Evolutionary conservation across 2,113 vertebrate genomes (phyloP).

Genomic region (Mesoclemmys tuberculata): DNA sequence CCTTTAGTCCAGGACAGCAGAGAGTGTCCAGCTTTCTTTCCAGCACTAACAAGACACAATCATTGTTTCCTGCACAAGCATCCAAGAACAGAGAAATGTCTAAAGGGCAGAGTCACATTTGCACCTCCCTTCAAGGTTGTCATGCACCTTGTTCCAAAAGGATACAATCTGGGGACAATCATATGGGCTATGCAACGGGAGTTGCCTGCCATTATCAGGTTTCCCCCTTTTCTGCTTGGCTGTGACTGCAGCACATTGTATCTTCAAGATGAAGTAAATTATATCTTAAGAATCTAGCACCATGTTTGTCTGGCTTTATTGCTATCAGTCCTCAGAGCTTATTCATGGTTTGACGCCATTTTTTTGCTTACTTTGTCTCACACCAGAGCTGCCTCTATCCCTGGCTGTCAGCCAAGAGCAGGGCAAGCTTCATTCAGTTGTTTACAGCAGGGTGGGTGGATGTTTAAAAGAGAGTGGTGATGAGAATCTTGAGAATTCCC

Average conservation of each 20-base stretch:
- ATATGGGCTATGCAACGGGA: neutral
- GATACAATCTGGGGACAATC: neutral
- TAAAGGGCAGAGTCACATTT: neutral
- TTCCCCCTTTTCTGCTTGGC: neutral
- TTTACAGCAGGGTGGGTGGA: conserved; percentile 45
- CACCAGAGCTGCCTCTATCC: neutral
- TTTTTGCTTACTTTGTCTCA: conserved; percentile 28
- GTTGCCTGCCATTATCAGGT: neutral
- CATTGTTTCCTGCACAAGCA: neutral
- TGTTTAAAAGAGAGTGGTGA: conserved; percentile 25
- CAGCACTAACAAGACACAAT: neutral
- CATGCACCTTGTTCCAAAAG: neutral
- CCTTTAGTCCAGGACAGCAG: neutral
- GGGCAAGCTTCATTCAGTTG: conserved; percentile 45
- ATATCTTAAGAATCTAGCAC: neutral
- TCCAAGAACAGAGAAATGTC: conserved; percentile 10
- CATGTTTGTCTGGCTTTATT: conserved; percentile 7
- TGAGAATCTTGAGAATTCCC: conserved; percentile 59
- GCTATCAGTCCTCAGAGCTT: neutral
- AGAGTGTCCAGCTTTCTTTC: neutral
- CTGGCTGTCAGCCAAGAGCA: conserved; percentile 24
- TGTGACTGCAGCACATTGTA: neutral
- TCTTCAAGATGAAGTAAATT: neutral
- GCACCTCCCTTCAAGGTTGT: neutral
- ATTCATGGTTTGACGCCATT: conserved; percentile 13